Percentiles rank a stretch among this genome's conserved stretches.
These are phyloP conservation scores for Drosophila repleta DNA, from an alignment of 1,140 invertebrate species.

Conservation along the genomic window DNA sequence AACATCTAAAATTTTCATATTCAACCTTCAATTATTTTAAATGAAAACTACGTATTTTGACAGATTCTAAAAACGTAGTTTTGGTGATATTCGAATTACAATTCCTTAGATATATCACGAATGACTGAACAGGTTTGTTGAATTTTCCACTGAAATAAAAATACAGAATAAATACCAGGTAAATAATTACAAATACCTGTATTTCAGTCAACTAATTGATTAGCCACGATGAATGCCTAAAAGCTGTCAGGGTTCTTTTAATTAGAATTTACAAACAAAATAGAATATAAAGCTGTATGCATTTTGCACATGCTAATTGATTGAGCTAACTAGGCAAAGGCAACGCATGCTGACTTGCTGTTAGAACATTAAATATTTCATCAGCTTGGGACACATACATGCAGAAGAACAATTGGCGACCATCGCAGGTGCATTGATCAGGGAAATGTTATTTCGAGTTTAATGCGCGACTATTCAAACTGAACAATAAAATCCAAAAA, in stretches of 20 bases:
- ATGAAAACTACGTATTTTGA: no score
- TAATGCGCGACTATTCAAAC: neutral
- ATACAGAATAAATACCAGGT: no score
- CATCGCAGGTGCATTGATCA: constrained; percentile 14
- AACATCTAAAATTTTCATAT: no score
- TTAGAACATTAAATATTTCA: neutral
- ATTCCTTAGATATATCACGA: no score
- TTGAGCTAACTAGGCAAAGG: constrained; percentile 7
- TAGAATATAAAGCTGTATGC: constrained; percentile 12
- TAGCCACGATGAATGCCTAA: neutral
- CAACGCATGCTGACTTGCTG: constrained; percentile 7
- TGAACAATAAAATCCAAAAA: constrained; percentile 15
- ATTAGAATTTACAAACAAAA: constrained; percentile 20
- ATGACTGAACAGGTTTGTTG: no score
- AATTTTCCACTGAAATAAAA: no score
- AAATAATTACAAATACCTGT: constrained; percentile 6
- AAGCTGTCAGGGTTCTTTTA: constrained; percentile 2
- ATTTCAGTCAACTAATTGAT: constrained; percentile 5
- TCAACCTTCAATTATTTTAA: no score
- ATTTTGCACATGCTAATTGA: constrained; percentile 45
- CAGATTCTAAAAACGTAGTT: no score
- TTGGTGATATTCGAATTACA: no score
- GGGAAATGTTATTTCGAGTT: constrained; percentile 27
- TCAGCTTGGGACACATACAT: constrained; percentile 1
- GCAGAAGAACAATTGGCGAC: no score